Evolutionary conservation across 2,888 invertebrate species (phyloP).

Genomic region (Chaitophorus viminalis): DNA sequence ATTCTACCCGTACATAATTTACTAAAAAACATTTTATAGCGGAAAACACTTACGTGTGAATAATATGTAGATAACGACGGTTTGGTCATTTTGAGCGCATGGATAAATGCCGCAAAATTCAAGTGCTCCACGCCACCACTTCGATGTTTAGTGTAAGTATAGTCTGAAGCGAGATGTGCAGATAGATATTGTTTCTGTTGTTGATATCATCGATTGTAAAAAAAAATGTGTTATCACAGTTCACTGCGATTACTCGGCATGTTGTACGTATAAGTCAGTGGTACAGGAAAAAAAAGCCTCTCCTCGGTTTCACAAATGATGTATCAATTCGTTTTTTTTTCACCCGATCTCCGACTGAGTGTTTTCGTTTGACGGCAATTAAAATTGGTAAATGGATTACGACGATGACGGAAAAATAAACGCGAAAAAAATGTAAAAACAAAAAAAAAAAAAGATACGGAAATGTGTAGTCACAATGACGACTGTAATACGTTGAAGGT

Average conservation of each 20-base stretch:
- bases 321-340: too few relatives aligned
- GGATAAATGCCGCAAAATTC: not conserved
- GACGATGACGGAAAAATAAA: not conserved
- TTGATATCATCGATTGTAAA: not conserved
- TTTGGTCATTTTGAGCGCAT: conserved; percentile 1
- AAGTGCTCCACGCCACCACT: not conserved
- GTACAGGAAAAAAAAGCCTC: not conserved
- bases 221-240: not conserved
- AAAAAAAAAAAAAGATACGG: not conserved
- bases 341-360: too few relatives aligned
- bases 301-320: not conserved
- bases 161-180: too few relatives aligned
- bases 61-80: not conserved
- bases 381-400: not conserved
- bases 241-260: not conserved
- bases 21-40: too few relatives aligned
- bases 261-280: not conserved
- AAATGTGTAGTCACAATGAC: not conserved
- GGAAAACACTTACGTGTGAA: conserved; percentile 35
- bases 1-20: too few relatives aligned
- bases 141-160: not conserved
- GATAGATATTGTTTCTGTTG: not conserved
- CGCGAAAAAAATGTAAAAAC: not conserved
- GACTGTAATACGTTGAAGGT: not conserved
- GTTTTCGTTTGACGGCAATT: not conserved